phyloP scores from a whole-genome alignment of 2,797 vertebrate genomes.

The Percopsis omiscomaycus region DNA sequence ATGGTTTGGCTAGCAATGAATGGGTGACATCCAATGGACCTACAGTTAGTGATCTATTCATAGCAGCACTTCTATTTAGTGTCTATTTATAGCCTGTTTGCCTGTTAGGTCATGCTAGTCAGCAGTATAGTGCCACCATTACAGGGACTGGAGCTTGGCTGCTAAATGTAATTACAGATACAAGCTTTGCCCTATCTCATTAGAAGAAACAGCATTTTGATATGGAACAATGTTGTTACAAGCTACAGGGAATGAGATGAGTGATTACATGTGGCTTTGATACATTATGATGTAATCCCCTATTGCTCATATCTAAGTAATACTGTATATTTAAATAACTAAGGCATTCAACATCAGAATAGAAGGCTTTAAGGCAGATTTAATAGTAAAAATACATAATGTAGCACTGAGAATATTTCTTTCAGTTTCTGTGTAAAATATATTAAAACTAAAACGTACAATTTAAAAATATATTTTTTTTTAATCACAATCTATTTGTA shows the following conservation, averaged over 20 bases:
- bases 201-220: slow-evolving; percentile 34
- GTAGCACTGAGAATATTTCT: slow-evolving; percentile 20
- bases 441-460: slow-evolving; percentile 9
- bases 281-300: background rate
- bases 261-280: background rate
- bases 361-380: no score
- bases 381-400: background rate
- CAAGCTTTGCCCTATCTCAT: slow-evolving; percentile 33
- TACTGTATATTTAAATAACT: background rate
- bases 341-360: no score
- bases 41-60: slow-evolving; percentile 64
- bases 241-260: slow-evolving; percentile 5
- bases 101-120: slow-evolving; percentile 55
- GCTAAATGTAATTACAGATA: slow-evolving; percentile 49
- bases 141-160: slow-evolving; percentile 23
- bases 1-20: slow-evolving; percentile 6
- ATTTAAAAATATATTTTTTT: slow-evolving; percentile 34
- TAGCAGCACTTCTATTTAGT: slow-evolving; percentile 46
- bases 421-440: slow-evolving; percentile 6
- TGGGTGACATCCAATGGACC: slow-evolving; percentile 56
- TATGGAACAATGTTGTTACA: slow-evolving; percentile 15
- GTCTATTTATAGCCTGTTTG: slow-evolving; percentile 63
- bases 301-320: background rate
- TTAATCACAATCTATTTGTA: slow-evolving; percentile 6
- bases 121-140: slow-evolving; percentile 52